Percentiles rank a stretch among this genome's conserved stretches.
These are phyloP conservation scores for Acrobasis consociella DNA, from an alignment of 2,888 invertebrate genomes.

Conservation along the genomic window DNA sequence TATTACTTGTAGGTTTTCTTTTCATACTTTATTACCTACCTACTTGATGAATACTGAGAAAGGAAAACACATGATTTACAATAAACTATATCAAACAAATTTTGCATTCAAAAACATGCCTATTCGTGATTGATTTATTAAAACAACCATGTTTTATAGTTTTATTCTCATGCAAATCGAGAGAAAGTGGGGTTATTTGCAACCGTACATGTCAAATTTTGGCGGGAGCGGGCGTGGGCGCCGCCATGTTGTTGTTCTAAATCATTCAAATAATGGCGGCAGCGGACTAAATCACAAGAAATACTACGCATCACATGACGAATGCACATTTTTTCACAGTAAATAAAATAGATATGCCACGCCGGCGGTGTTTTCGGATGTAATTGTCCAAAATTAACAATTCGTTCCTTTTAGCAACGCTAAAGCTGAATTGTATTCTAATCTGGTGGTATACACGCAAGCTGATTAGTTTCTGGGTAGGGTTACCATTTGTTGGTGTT, in stretches of 20 bases:
- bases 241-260: constrained; percentile 21
- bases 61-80: background rate
- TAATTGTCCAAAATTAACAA: constrained; percentile 62
- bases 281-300: background rate
- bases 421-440: constrained; percentile 39
- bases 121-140: background rate
- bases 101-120: background rate
- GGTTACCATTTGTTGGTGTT: background rate
- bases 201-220: constrained; percentile 9
- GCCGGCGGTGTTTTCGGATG: constrained; percentile 39
- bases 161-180: constrained; percentile 2
- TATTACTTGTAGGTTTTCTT: too few species aligned
- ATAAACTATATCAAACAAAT: background rate
- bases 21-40: too few species aligned
- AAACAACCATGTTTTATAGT: background rate
- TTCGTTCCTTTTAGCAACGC: constrained; percentile 73
- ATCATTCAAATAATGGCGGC: background rate
- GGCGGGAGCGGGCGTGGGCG: constrained; percentile 19
- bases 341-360: constrained; percentile 57
- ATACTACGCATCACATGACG: constrained; percentile 24
- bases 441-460: constrained; percentile 41
- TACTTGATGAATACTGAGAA: background rate
- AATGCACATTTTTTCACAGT: constrained; percentile 34
- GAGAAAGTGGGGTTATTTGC: constrained; percentile 17
- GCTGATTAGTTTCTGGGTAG: background rate